phyloP scores from a whole-genome alignment of 2,888 invertebrate species.

The Candidula unifasciata region DNA sequence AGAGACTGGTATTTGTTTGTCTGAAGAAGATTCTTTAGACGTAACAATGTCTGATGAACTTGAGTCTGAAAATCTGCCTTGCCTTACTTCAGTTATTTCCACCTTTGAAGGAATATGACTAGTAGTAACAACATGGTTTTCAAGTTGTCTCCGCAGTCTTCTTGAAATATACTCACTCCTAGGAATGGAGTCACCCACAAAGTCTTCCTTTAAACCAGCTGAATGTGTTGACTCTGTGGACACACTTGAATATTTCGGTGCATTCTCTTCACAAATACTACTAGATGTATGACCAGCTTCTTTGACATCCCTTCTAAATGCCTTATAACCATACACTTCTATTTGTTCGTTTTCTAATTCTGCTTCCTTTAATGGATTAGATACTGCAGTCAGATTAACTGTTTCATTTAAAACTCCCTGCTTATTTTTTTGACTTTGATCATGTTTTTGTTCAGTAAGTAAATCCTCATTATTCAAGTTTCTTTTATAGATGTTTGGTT shows the following conservation, averaged over 20 bases:
- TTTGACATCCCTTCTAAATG: too few species aligned
- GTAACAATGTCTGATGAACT: not conserved
- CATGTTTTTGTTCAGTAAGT: not conserved
- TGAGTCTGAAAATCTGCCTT: not conserved
- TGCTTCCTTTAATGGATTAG: not conserved
- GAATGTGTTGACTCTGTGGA: not conserved
- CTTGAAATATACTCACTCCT: not conserved
- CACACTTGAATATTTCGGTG: not conserved
- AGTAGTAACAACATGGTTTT: not conserved
- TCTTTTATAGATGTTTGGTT: too few species aligned
- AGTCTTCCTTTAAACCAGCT: not conserved
- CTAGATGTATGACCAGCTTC: not conserved
- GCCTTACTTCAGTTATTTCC: not conserved
- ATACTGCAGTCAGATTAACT: not conserved
- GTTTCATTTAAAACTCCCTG: not conserved
- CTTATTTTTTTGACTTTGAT: not conserved
- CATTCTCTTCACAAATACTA: not conserved
- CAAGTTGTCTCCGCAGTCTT: constrained; percentile 11
- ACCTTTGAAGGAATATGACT: not conserved
- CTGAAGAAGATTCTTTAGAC: not conserved
- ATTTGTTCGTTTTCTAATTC: too few species aligned
- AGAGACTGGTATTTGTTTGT: not conserved
- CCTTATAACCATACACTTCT: not conserved
- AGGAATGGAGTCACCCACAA: not conserved
- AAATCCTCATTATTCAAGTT: not conserved